phyloP scores from a whole-genome alignment of 2,797 vertebrate species.

The Gobionotothen gibberifrons region DNA sequence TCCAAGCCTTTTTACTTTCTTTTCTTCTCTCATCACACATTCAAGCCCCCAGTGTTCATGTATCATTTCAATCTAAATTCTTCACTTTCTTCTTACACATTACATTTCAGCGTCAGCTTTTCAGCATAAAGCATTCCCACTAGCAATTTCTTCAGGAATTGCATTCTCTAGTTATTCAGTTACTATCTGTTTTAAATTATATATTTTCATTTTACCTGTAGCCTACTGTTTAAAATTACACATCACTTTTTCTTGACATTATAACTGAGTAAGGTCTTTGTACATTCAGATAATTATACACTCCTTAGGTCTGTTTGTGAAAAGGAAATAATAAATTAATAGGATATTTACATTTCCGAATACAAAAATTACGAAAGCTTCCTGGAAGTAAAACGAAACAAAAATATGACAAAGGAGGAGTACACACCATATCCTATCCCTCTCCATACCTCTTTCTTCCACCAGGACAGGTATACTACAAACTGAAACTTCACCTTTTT shows the following conservation, averaged over 20 bases:
- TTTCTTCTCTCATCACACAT: too few species aligned
- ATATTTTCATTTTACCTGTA: too few species aligned
- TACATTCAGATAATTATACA: not conserved
- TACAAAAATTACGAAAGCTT: not conserved
- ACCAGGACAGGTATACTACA: conserved; percentile 14
- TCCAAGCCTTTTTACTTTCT: too few species aligned
- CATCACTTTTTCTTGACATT: not conserved
- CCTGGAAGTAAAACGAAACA: not conserved
- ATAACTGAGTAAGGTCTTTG: not conserved
- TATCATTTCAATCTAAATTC: too few species aligned
- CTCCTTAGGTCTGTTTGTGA: not conserved
- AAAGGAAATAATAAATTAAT: not conserved
- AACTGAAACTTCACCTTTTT: not conserved
- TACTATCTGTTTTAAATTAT: not conserved
- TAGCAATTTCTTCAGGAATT: too few species aligned
- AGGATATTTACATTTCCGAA: not conserved
- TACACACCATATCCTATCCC: not conserved
- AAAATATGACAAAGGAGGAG: not conserved
- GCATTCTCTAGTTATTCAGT: not conserved
- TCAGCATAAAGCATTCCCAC: too few species aligned
- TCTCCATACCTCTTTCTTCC: not conserved
- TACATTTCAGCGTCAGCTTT: too few species aligned
- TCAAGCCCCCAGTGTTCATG: too few species aligned
- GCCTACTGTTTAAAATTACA: not conserved
- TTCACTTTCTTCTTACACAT: too few species aligned